phyloP scores from a whole-genome alignment of 2,797 vertebrate species.

The Paramormyrops hopkinsi region DNA sequence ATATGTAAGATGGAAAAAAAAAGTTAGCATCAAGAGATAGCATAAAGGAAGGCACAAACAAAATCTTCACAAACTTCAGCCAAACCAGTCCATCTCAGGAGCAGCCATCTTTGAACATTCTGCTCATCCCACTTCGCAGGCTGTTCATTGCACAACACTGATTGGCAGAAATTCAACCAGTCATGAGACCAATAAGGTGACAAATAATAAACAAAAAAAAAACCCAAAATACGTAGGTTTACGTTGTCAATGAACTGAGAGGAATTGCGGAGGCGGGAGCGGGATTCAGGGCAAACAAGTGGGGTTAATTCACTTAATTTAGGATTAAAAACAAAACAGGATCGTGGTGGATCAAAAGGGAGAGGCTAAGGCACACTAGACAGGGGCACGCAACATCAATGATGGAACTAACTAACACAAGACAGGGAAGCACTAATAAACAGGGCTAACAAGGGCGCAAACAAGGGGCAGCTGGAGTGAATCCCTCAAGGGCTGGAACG shows the following conservation, averaged over 20 bases:
- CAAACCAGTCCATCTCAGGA: not conserved
- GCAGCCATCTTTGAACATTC: not conserved
- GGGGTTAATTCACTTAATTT: not conserved
- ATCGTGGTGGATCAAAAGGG: not conserved
- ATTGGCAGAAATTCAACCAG: not conserved
- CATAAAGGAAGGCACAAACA: not conserved
- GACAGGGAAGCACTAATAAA: not conserved
- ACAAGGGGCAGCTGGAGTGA: too few relatives aligned
- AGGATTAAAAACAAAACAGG: not conserved
- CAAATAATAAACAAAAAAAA: not conserved
- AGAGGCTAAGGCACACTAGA: too few relatives aligned
- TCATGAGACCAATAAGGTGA: not conserved
- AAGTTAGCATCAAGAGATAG: not conserved
- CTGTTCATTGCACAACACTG: not conserved
- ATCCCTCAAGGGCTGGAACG: too few relatives aligned
- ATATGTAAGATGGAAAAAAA: not conserved
- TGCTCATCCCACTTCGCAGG: not conserved
- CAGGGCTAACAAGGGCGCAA: too few relatives aligned
- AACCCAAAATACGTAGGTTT: not conserved
- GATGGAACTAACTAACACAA: not conserved
- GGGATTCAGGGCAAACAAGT: not conserved
- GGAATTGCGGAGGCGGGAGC: not conserved
- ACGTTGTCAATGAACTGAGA: not conserved
- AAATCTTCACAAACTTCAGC: not conserved
- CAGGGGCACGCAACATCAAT: not conserved